phyloP scores from a whole-genome alignment of 2,888 invertebrate genomes.

The Drosophila aldrichi region DNA sequence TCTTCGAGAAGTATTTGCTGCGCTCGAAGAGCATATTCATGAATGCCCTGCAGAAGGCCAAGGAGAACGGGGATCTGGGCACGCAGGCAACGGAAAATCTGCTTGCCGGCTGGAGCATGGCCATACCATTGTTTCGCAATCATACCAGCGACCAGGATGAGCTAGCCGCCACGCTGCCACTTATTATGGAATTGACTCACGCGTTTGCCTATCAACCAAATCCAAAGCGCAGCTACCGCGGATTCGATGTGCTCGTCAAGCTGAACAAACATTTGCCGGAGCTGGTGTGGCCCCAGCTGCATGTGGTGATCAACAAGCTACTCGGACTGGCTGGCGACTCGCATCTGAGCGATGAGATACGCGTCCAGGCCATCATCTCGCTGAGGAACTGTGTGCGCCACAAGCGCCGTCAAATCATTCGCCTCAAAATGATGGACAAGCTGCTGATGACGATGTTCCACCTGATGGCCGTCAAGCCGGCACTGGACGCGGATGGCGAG shows the following conservation, averaged over 20 bases:
- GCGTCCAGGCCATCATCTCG: background rate
- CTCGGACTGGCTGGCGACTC: background rate
- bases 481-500: conserved; percentile 2
- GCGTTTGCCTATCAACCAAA: conserved; percentile 7
- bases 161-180: conserved; percentile 1
- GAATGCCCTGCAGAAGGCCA: background rate
- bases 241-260: conserved; percentile 6
- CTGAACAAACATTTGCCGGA: conserved; percentile 6
- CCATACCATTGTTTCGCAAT: conserved; percentile 1
- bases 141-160: background rate
- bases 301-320: conserved; percentile 1
- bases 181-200: background rate
- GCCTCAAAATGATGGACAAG: conserved; percentile 12
- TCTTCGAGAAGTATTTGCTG: background rate
- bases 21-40: background rate
- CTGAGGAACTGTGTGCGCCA: background rate
- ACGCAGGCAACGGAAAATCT: background rate
- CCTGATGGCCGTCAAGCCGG: conserved; percentile 5
- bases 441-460: conserved; percentile 6
- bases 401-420: conserved; percentile 1
- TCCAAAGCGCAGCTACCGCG: conserved; percentile 11
- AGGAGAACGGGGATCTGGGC: background rate
- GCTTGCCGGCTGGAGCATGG: background rate
- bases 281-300: background rate
- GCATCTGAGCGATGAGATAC: background rate